Percentiles rank a stretch among this genome's conserved stretches.
phyloP scores from a whole-genome alignment of 2,113 vertebrate genomes.

The Ivindomyrus marchei region DNA sequence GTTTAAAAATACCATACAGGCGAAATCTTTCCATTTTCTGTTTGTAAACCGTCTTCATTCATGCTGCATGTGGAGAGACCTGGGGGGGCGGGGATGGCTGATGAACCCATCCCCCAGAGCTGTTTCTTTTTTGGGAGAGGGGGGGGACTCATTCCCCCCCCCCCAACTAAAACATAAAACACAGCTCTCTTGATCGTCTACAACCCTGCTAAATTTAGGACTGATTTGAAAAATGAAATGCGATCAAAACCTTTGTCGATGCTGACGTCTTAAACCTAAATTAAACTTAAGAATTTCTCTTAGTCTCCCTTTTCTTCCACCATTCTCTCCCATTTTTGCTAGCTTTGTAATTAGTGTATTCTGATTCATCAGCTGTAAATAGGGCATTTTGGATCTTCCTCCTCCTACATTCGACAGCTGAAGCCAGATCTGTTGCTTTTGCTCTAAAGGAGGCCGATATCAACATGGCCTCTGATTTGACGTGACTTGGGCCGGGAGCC shows the following conservation, averaged over 20 bases:
- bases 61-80: background rate
- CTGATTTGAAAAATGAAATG: background rate
- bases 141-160: background rate
- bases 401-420: background rate
- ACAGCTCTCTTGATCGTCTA: background rate
- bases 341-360: background rate
- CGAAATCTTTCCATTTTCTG: background rate
- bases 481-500: background rate
- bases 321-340: background rate
- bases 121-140: background rate
- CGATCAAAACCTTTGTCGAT: background rate
- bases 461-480: constrained; percentile 10
- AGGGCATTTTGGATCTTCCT: background rate
- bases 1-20: background rate
- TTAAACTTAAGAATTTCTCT: background rate
- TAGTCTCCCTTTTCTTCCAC: background rate
- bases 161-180: background rate
- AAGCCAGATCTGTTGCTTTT: background rate
- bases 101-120: background rate
- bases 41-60: background rate
- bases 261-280: background rate
- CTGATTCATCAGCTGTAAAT: background rate
- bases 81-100: background rate
- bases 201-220: background rate
- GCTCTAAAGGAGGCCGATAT: background rate